phyloP scores from a whole-genome alignment of 2,113 vertebrate species.

The Chlamydotis undulata region DNA sequence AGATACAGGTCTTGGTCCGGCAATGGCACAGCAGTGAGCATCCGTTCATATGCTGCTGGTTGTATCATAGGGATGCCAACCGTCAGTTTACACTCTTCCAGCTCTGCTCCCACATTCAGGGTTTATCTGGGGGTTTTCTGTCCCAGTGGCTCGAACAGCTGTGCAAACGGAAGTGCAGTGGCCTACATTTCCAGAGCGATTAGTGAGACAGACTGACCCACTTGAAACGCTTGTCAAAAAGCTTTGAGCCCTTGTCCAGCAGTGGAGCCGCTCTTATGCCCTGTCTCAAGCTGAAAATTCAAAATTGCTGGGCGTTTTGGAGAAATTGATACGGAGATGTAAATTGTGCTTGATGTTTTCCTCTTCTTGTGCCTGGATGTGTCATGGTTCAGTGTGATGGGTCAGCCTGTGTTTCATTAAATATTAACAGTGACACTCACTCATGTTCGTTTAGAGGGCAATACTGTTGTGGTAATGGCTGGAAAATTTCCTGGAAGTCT shows the following conservation, averaged over 20 bases:
- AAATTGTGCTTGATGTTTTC: background rate
- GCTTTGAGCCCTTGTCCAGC: background rate
- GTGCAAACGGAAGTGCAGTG: constrained; percentile 1
- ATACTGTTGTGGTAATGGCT: background rate
- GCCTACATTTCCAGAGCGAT: constrained; percentile 11
- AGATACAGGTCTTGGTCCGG: background rate
- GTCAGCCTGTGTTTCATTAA: constrained; percentile 24
- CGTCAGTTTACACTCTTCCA: background rate
- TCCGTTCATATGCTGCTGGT: background rate
- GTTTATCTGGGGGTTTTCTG: background rate
- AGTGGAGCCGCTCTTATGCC: background rate
- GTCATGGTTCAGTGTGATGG: background rate
- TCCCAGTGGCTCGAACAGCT: background rate
- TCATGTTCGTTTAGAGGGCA: background rate
- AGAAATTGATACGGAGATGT: background rate
- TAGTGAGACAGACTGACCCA: background rate
- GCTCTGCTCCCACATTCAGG: background rate
- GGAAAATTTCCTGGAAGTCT: constrained; percentile 9
- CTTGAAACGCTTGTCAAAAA: background rate
- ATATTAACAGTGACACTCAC: background rate
- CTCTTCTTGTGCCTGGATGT: background rate
- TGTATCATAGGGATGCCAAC: background rate
- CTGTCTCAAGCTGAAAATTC: background rate
- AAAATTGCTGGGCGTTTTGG: background rate
- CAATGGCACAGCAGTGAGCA: fast-evolving